Evolutionary conservation across 1,140 invertebrate genomes (phyloP), one percentile per base, ranked within the genome.

Genomic region (Diplogasteroides magnus): DNA sequence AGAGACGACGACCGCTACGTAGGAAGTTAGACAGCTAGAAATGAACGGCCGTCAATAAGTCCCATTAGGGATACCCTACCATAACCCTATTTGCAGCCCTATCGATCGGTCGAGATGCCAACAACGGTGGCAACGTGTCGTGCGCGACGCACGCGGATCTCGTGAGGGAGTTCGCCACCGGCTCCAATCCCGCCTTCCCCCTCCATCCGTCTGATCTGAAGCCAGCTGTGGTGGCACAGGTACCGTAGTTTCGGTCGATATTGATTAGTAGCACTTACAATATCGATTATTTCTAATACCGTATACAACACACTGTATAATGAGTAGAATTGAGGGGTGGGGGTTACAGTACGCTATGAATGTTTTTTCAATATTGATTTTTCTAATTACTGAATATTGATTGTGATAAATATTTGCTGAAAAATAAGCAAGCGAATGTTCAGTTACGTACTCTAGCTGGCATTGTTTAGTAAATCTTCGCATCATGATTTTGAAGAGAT

Each of bases 161-260:
- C 19, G 37, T 48, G 37, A 6, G 19, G 29, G 68, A 73, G 25
- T 62, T 81, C 32, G 23, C 67, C 2, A 61, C 29, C 19, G 70
- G 70, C 0, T 26, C 64, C 15, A 72, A 72, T 27, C 31, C 64
- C 11, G 65, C 31, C 1, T 67, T 72, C 31, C 70, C 64, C 14
- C 70, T 72, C 27, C 79, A 81, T 66, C 79, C 79, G 14, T 74
- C 72, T 2, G 81, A 81, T 64, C 65, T 81, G 66, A 81, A 81
- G 60, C 31, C 76, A n/a, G 61, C 68, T 2, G 67, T 78, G 2
- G 67, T 67, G 25, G 14, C 25, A 55, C 15, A 69, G 74, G 56
- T 71, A 74, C 67, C n/a, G n/a, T n/a, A n/a, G n/a, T n/a, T n/a
- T n/a, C n/a, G n/a, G n/a, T n/a, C n/a, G n/a, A n/a, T n/a, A n/a